Conservation (phyloP, 2,113 vertebrate species). For the Struthio camelus region DNA sequence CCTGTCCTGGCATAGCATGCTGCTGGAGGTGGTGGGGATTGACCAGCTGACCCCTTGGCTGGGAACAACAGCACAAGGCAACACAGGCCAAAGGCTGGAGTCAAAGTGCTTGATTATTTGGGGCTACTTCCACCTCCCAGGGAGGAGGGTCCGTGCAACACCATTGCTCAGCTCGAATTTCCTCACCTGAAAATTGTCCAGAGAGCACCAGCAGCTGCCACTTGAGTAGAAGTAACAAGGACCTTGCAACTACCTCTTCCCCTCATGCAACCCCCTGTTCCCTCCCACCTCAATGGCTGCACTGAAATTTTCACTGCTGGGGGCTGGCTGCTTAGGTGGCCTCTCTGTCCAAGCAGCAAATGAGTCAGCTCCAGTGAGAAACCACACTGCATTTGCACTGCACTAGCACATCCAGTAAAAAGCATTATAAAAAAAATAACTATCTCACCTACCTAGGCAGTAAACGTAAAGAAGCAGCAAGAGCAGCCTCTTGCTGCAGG, state of each 20-base stretch:
- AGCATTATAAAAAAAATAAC: neutral
- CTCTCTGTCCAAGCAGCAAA: neutral
- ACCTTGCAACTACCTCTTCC: neutral
- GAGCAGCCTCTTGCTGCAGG: neutral
- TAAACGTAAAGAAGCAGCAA: neutral
- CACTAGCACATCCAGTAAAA: neutral
- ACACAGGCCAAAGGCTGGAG: accelerated
- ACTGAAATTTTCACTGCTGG: neutral
- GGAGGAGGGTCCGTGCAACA: neutral
- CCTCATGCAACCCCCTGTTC: neutral
- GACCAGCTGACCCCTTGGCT: neutral
- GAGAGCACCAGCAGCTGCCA: neutral
- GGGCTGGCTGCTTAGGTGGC: neutral
- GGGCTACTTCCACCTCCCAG: neutral
- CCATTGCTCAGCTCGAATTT: neutral
- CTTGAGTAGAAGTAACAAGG: accelerated
- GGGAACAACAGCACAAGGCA: neutral
- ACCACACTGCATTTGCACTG: neutral
- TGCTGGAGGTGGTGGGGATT: neutral
- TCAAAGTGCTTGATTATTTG: neutral
- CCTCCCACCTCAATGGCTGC: neutral
- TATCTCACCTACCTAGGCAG: neutral
- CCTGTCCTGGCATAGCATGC: neutral
- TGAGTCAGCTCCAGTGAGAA: neutral
- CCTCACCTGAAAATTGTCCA: neutral